Percentiles rank a stretch among this genome's conserved stretches.
Conservation (phyloP, 2,888 invertebrate species). For the Heliconius hortense region DNA sequence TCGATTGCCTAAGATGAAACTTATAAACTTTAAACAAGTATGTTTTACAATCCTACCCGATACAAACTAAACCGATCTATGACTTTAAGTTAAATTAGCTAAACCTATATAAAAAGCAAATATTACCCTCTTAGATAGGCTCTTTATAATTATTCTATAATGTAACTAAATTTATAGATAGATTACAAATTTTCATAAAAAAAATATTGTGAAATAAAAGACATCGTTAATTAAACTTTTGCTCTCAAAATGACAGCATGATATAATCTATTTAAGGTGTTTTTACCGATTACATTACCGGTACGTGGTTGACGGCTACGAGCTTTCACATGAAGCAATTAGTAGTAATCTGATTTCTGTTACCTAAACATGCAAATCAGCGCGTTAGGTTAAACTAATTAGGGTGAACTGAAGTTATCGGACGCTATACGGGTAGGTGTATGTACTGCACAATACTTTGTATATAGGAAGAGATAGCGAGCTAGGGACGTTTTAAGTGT, state of each 20-base stretch:
- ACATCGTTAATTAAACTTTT: conserved; percentile 2
- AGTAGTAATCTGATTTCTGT: conserved; percentile 27
- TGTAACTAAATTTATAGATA: not conserved
- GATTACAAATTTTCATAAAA: not conserved
- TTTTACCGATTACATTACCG: conserved; percentile 16
- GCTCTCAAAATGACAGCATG: conserved; percentile 7
- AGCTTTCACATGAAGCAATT: conserved; percentile 24
- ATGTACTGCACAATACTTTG: not conserved
- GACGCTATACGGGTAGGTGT: not conserved
- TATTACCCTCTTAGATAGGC: not conserved
- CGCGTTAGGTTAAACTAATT: conserved; percentile 30
- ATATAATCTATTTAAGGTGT: conserved; percentile 23
- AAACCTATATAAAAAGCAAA: not conserved
- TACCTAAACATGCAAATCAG: conserved; percentile 28
- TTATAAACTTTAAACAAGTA: no score
- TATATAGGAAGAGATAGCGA: conserved; percentile 13
- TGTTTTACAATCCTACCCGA: no score
- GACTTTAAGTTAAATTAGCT: not conserved
- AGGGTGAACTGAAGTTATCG: conserved; percentile 22
- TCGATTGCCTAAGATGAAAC: no score
- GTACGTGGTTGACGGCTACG: conserved; percentile 20
- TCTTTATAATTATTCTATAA: not conserved
- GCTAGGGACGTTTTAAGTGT: not conserved
- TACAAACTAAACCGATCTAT: not conserved
- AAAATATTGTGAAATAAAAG: not conserved